Evolutionary conservation across 2,113 vertebrate genomes (phyloP).

Genomic region (Tringa solitaria): DNA sequence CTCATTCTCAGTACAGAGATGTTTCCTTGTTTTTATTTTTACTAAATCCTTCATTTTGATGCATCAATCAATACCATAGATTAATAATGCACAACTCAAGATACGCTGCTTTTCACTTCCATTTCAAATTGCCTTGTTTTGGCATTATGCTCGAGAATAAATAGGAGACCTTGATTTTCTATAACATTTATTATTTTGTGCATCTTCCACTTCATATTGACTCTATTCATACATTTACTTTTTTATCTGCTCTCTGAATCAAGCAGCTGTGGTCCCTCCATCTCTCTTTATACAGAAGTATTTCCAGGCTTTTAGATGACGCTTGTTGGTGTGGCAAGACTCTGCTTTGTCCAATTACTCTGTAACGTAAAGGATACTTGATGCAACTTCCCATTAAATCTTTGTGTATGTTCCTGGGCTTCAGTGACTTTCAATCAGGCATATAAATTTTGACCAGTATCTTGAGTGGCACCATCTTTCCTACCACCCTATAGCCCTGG

Average conservation of each 20-base stretch:
- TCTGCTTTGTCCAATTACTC: neutral
- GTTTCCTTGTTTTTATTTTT: neutral
- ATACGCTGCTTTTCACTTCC: neutral
- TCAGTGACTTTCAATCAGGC: neutral
- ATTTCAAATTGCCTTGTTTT: constrained; percentile 29
- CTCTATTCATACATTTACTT: constrained; percentile 10
- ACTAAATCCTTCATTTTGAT: constrained; percentile 21
- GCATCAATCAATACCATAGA: neutral
- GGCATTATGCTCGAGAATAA: constrained; percentile 8
- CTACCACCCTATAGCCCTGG: neutral
- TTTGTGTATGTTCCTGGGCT: neutral
- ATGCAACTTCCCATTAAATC: neutral
- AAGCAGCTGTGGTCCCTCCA: constrained; percentile 26
- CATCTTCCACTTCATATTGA: neutral
- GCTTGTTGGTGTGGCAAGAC: neutral
- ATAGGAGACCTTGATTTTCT: constrained; percentile 43
- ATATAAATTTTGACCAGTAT: neutral
- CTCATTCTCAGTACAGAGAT: neutral
- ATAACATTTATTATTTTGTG: constrained; percentile 5
- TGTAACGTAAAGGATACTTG: neutral
- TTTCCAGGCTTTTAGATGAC: neutral
- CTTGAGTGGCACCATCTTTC: neutral
- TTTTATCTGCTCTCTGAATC: neutral
- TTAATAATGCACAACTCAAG: neutral
- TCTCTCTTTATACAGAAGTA: neutral